Conservation (phyloP, 2,113 vertebrate species). For the Perognathus longimembris region DNA sequence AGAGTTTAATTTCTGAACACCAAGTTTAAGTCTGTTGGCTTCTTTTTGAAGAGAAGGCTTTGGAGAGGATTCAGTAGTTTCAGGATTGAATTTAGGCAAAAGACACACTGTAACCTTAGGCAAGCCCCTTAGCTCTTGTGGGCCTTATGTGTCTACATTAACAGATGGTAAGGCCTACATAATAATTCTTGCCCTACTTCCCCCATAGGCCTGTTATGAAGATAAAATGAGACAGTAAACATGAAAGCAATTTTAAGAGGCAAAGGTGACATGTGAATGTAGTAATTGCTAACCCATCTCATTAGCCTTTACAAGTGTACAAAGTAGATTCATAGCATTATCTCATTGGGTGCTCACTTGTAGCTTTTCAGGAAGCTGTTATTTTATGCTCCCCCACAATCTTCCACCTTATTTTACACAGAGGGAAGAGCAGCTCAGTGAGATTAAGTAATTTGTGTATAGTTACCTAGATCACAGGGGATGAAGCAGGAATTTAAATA, state of each 20-base stretch:
- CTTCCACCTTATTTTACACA: background rate
- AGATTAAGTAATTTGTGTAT: background rate
- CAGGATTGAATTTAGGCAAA: background rate
- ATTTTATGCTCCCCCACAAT: background rate
- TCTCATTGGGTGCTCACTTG: background rate
- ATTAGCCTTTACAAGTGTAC: background rate
- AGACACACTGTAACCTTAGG: background rate
- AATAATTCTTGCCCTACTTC: conserved; percentile 36
- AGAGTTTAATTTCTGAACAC: background rate
- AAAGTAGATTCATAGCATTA: background rate
- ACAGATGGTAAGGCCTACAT: conserved; percentile 44
- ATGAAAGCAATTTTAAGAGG: conserved; percentile 49
- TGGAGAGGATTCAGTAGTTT: background rate
- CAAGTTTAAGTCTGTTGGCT: background rate
- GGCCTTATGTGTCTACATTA: background rate
- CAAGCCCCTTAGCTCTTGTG: background rate
- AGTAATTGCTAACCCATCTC: background rate
- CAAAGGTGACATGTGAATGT: background rate
- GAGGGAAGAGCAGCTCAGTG: background rate
- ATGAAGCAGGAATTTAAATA: background rate
- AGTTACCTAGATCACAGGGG: background rate
- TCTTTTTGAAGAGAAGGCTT: background rate
- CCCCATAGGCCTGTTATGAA: background rate
- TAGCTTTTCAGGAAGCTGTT: background rate
- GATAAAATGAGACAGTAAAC: conserved; percentile 52